Percentiles rank a stretch among this genome's conserved stretches.
These are phyloP conservation scores for Silurus glanis DNA, from an alignment of 2,113 vertebrate genomes.

Conservation along the genomic window DNA sequence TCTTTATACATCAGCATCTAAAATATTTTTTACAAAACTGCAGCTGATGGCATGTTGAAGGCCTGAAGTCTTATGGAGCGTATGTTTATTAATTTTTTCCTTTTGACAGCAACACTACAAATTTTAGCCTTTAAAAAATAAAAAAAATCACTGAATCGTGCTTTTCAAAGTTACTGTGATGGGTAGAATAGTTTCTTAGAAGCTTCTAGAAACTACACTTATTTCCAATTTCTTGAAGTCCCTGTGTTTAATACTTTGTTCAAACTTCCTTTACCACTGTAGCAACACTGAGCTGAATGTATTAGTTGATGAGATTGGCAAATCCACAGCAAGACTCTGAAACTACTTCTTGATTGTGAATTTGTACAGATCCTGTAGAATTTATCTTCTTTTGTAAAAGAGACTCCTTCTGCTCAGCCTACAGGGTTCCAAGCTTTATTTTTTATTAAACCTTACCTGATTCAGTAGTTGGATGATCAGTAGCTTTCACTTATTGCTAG, in stretches of 20 bases:
- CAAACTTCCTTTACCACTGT: background rate
- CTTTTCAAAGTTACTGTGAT: no score
- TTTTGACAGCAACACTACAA: no score
- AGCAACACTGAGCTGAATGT: background rate
- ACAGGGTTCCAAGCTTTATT: background rate
- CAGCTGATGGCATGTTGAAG: no score
- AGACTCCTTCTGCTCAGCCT: background rate
- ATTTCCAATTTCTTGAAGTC: background rate
- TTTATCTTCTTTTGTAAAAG: background rate
- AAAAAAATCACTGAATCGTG: no score
- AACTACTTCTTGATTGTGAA: background rate
- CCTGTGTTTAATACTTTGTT: background rate
- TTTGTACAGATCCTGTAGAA: background rate
- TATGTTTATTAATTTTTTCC: no score
- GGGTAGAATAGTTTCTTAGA: no score
- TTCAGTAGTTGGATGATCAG: background rate
- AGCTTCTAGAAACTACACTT: no score
- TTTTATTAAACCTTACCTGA: background rate
- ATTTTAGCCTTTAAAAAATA: no score
- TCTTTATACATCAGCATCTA: no score
- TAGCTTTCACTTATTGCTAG: background rate
- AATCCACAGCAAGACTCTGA: background rate
- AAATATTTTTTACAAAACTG: no score
- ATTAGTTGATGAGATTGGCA: background rate
- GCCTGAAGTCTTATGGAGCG: no score